phyloP scores from a whole-genome alignment of 2,113 vertebrate genomes.

The Pteropus alecto region DNA sequence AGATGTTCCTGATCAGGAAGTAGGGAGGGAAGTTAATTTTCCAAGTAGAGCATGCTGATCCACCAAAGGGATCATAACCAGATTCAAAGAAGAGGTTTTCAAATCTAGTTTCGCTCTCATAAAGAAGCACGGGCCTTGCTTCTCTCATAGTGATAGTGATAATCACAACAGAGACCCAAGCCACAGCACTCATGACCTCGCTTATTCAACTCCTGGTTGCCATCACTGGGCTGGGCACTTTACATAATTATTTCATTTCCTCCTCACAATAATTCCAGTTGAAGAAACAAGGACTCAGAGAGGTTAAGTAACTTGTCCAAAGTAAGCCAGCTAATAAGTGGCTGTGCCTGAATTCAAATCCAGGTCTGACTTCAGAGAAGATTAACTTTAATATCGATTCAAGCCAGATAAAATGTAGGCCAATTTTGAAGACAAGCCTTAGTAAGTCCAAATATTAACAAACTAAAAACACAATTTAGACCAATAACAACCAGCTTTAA shows the following conservation, averaged over 20 bases:
- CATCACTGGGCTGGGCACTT: not conserved
- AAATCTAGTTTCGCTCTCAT: not conserved
- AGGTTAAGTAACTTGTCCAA: slow-evolving; percentile 17
- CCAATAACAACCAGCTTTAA: not conserved
- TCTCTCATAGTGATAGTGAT: not conserved
- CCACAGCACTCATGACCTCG: not conserved
- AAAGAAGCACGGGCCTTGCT: not conserved
- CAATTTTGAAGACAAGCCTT: not conserved
- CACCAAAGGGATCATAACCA: not conserved
- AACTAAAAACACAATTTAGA: slow-evolving; percentile 5
- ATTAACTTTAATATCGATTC: not conserved
- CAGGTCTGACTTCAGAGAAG: not conserved
- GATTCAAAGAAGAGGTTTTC: slow-evolving; percentile 31
- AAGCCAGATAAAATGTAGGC: not conserved
- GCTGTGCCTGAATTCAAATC: slow-evolving; percentile 31
- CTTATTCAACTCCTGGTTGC: not conserved
- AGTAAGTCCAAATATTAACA: not conserved
- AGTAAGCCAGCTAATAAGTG: not conserved
- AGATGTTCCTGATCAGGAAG: slow-evolving; percentile 50
- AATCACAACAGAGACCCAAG: not conserved
- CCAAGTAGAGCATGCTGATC: not conserved
- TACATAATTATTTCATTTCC: not conserved
- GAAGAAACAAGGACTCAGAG: not conserved
- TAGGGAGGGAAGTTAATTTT: slow-evolving; percentile 44
- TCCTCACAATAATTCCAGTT: not conserved